Percentiles rank a stretch among this genome's conserved stretches.
phyloP scores from a whole-genome alignment of 2,888 invertebrate species.

The Campaea margaritaria region DNA sequence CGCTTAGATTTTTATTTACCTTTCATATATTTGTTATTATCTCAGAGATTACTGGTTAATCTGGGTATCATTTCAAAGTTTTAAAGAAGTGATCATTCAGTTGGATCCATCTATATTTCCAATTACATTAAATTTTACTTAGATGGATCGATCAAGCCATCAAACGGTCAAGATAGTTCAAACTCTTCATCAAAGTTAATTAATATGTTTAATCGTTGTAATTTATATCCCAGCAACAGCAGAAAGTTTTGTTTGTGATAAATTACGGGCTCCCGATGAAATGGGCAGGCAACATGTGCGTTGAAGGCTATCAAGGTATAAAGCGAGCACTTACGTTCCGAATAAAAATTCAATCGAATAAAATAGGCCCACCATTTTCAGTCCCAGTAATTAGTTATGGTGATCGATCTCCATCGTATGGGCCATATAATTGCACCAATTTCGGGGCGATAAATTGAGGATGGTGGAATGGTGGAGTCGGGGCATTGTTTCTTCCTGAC shows the following conservation, averaged over 20 bases:
- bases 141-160: no score
- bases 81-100: no score
- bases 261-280: neutral
- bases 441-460: conserved; percentile 49
- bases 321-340: neutral
- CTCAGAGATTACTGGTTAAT: no score
- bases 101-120: no score
- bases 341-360: conserved; percentile 23
- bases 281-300: conserved; percentile 12
- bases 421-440: conserved; percentile 52
- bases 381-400: conserved; percentile 37
- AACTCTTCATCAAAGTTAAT: no score
- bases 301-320: conserved; percentile 6
- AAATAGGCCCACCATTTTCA: conserved; percentile 10
- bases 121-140: no score
- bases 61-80: no score
- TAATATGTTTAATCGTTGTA: neutral
- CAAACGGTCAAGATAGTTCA: no score
- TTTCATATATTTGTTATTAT: no score
- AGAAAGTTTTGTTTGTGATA: conserved; percentile 1
- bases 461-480: conserved; percentile 31
- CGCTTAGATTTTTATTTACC: no score
- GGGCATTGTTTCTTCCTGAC: conserved; percentile 41
- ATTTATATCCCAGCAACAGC: neutral
- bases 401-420: conserved; percentile 48